Conservation (phyloP, 2,113 vertebrate species). For the Chaetorhynchus papuensis region DNA sequence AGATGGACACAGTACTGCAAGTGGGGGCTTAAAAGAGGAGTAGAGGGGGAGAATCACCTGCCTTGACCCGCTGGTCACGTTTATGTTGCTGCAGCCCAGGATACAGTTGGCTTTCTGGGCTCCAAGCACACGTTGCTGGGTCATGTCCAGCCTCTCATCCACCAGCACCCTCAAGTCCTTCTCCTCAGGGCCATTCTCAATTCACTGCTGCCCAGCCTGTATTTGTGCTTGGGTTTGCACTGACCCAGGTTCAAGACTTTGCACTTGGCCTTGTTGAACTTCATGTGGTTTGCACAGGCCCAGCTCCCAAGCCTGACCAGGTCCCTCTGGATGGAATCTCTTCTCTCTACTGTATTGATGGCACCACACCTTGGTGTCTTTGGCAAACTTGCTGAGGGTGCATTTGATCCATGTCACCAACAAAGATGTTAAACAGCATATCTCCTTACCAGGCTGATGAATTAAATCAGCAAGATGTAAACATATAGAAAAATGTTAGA, state of each 20-base stretch:
- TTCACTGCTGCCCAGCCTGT: background rate
- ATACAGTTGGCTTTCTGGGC: background rate
- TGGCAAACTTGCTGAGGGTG: background rate
- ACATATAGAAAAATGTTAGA: background rate
- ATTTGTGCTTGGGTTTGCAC: background rate
- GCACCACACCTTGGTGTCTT: background rate
- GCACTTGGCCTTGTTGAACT: too few species aligned
- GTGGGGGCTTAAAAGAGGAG: background rate
- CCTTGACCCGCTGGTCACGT: rapidly evolving
- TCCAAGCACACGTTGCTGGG: background rate
- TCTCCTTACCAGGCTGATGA: background rate
- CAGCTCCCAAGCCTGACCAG: background rate
- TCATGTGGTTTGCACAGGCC: background rate
- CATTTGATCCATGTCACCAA: background rate
- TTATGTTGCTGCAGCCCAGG: background rate
- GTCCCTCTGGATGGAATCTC: background rate
- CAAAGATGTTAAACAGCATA: background rate
- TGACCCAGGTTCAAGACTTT: background rate
- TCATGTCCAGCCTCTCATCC: background rate
- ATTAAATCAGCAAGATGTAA: background rate
- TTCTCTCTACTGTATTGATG: background rate
- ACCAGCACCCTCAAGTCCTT: background rate
- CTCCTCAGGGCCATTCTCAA: background rate
- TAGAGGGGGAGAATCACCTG: background rate
- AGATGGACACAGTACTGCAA: background rate